These are phyloP conservation scores for Diaperis boleti DNA, from an alignment of 2,888 invertebrate species.

Conservation along the genomic window DNA sequence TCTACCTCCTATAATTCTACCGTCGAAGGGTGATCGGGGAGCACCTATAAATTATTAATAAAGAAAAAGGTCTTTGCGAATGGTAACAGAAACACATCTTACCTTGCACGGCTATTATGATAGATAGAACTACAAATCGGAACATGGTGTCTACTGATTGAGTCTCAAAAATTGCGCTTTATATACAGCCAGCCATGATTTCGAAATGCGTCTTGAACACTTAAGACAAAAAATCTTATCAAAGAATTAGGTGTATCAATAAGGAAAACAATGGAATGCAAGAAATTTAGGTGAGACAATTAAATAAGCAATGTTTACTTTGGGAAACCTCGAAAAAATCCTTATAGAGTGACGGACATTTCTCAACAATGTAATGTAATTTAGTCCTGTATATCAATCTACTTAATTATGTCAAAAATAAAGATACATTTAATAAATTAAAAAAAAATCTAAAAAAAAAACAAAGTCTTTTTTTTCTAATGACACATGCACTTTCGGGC, in stretches of 20 bases:
- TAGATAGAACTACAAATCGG: conserved; percentile 5
- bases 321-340: conserved; percentile 7
- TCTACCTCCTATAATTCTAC: conserved; percentile 46
- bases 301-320: conserved; percentile 21
- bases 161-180: conserved; percentile 5
- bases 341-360: no score
- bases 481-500: no score
- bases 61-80: neutral
- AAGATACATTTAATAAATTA: no score
- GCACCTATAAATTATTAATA: conserved; percentile 11
- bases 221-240: conserved; percentile 14
- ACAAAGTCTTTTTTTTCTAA: no score
- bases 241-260: conserved; percentile 8
- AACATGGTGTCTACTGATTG: conserved; percentile 8
- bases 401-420: no score
- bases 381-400: no score
- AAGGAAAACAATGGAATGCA: conserved; percentile 12
- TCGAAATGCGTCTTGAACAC: conserved; percentile 5
- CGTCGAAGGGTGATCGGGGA: neutral
- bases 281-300: conserved; percentile 7
- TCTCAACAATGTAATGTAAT: no score
- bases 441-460: no score
- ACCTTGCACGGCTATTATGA: conserved; percentile 4
- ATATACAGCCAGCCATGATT: neutral
- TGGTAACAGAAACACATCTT: neutral